These are phyloP conservation scores for Papilio aristodemus DNA, from an alignment of 1,140 invertebrate genomes.

Conservation along the genomic window DNA sequence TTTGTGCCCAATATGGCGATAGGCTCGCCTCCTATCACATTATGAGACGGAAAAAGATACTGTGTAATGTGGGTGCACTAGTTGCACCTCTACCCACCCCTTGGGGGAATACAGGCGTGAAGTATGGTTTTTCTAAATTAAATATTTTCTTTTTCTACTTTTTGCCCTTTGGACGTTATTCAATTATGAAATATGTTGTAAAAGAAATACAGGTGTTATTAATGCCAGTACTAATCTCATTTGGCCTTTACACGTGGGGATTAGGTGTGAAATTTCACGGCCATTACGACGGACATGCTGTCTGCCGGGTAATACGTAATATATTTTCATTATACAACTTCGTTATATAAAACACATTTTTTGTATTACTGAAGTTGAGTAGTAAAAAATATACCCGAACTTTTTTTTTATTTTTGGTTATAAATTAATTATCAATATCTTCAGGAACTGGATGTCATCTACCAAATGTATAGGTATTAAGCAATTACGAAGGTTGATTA, in stretches of 20 bases:
- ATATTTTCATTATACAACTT: conserved; percentile 5
- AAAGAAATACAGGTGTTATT: neutral
- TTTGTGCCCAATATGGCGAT: no score
- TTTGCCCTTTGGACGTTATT: neutral
- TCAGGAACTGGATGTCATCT: no score
- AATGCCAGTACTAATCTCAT: neutral
- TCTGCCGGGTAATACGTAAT: neutral
- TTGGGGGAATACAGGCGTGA: no score
- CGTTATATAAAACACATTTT: neutral
- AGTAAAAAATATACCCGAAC: neutral
- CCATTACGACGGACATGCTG: conserved; percentile 1
- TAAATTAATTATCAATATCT: no score
- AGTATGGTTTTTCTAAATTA: no score
- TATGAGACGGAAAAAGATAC: no score
- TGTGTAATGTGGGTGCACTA: no score
- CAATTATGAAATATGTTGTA: neutral
- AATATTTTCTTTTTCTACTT: neutral
- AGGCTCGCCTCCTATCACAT: no score
- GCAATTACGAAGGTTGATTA: no score
- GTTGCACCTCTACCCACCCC: no score
- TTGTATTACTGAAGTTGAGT: neutral
- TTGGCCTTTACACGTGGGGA: conserved; percentile 8
- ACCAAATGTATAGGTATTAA: no score
- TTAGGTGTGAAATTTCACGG: conserved; percentile 14
- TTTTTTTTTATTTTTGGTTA: neutral